phyloP scores from a whole-genome alignment of 2,113 vertebrate species.

The cattle (Bos taurus) region ARS-UCD2.0 NC_037349.1:22924001-22924500 shows the following conservation, averaged over 20 bases:
- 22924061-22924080: not conserved
- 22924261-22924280: not conserved
- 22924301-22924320: not conserved
- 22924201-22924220: not conserved
- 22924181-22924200: not conserved
- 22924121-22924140: not conserved
- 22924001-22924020: not conserved
- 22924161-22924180: not conserved
- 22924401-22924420: rapidly evolving
- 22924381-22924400: not conserved
- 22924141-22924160: not conserved
- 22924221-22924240: not conserved
- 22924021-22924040: not conserved
- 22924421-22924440: not conserved
- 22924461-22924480: not conserved
- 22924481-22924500: not conserved
- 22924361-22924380: not conserved
- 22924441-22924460: not conserved
- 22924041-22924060: not conserved
- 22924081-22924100: not conserved
- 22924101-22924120: not conserved
- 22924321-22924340: not conserved
- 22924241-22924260: not conserved
- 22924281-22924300: not conserved
- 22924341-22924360: not conserved